Percentiles rank a stretch among this genome's conserved stretches.
Conservation (phyloP, 1,140 invertebrate genomes). For the Drosophila grimshawi region DNA sequence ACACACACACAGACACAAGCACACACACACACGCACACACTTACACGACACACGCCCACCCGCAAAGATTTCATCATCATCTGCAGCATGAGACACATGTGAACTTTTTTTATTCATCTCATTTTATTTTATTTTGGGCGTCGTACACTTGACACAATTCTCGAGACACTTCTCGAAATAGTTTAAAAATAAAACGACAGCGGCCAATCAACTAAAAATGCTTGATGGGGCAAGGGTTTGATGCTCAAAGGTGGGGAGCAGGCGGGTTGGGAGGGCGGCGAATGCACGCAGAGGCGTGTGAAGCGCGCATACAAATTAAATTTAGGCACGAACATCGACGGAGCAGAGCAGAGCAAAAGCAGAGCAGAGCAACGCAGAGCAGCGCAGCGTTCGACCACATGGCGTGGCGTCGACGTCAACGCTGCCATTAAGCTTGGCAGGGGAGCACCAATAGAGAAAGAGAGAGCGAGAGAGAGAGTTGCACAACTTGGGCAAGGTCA, state of each 20-base stretch:
- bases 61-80: constrained; percentile 45
- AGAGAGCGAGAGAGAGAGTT: constrained; percentile 31
- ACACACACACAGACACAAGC: neutral
- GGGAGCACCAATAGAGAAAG: constrained; percentile 59
- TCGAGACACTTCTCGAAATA: constrained; percentile 58
- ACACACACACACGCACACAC: neutral
- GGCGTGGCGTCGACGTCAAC: constrained; percentile 43
- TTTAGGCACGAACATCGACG: constrained; percentile 65
- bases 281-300: constrained; percentile 39
- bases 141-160: constrained; percentile 79
- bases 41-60: constrained; percentile 14
- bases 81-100: constrained; percentile 4
- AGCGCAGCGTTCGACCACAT: constrained; percentile 53
- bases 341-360: neutral
- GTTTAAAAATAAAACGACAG: constrained; percentile 64
- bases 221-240: neutral
- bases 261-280: neutral
- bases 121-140: constrained; percentile 35
- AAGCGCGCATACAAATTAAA: constrained; percentile 75
- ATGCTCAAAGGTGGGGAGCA: neutral
- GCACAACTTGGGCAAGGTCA: constrained; percentile 77
- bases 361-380: constrained; percentile 28
- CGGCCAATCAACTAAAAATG: constrained; percentile 59
- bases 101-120: constrained; percentile 28
- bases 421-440: constrained; percentile 60